Conservation (phyloP, 2,113 vertebrate species). For the Halichoeres trimaculatus region DNA sequence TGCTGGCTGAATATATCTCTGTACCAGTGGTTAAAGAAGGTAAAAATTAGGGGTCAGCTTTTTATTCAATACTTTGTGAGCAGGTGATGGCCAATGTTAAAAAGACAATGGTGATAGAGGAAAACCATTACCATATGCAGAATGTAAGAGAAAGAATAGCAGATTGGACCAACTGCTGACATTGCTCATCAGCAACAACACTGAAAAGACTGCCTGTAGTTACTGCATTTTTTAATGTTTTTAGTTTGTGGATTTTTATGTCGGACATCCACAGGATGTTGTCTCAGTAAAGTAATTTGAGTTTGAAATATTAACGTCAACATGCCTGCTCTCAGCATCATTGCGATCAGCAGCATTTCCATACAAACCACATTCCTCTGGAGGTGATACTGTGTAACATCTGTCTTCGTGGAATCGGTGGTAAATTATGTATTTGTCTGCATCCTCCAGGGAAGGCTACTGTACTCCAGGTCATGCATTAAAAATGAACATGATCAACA, state of each 20-base stretch:
- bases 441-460: conserved; percentile 51
- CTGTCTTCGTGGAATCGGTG: conserved; percentile 46
- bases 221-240: too few species aligned
- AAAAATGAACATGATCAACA: conserved; percentile 68
- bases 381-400: conserved; percentile 7
- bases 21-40: too few species aligned
- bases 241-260: not conserved
- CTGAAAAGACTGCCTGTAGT: too few species aligned
- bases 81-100: too few species aligned
- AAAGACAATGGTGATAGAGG: too few species aligned
- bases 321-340: conserved; percentile 18
- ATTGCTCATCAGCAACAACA: too few species aligned
- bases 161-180: too few species aligned
- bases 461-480: conserved; percentile 64
- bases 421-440: conserved; percentile 71
- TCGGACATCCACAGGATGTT: conserved; percentile 5
- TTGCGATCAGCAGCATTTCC: conserved; percentile 36
- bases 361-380: conserved; percentile 13
- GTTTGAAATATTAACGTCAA: conserved; percentile 21
- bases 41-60: too few species aligned
- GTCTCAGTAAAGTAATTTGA: conserved; percentile 25
- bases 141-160: too few species aligned
- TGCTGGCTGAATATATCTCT: too few species aligned
- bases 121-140: too few species aligned
- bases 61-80: too few species aligned